Conservation (phyloP, 2,113 vertebrate genomes). For the Hydrolagus affinis region DNA sequence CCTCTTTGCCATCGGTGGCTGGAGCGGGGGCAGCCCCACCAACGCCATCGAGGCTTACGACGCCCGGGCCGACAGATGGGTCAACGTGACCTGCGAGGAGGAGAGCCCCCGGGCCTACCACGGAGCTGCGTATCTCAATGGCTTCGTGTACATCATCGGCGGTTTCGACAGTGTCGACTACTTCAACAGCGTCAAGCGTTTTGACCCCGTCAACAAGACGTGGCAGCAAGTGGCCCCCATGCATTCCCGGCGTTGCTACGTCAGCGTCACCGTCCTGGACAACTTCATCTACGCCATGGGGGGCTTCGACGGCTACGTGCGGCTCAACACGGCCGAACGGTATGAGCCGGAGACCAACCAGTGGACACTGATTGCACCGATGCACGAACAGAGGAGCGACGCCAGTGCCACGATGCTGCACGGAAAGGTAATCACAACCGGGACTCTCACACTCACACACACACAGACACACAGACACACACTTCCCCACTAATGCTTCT, state of each 20-base stretch:
- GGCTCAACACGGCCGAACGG: slow-evolving; percentile 60
- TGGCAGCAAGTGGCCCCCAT: slow-evolving; percentile 71
- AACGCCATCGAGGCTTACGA: slow-evolving; percentile 65
- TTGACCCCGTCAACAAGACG: slow-evolving; percentile 52
- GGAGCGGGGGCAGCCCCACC: slow-evolving; percentile 58
- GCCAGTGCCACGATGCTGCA: slow-evolving; percentile 62
- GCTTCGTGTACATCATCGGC: slow-evolving; percentile 63
- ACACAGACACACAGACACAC: no score
- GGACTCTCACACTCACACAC: background rate
- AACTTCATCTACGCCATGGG: slow-evolving; percentile 63
- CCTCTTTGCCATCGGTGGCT: slow-evolving; percentile 67
- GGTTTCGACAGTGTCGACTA: slow-evolving; percentile 63
- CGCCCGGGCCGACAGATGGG: slow-evolving; percentile 58
- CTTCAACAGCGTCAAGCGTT: slow-evolving; percentile 62
- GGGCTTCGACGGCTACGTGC: slow-evolving; percentile 64
- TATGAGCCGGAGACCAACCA: slow-evolving; percentile 67
- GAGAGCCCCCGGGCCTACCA: slow-evolving; percentile 62
- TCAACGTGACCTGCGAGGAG: slow-evolving; percentile 52
- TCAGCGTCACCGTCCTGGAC: slow-evolving; percentile 60
- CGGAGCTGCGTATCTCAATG: slow-evolving; percentile 54
- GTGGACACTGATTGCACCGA: slow-evolving; percentile 65
- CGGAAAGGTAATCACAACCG: slow-evolving; percentile 52
- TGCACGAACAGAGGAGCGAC: slow-evolving; percentile 63
- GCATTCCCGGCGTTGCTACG: slow-evolving; percentile 64
- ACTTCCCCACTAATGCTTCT: no score